phyloP scores from a whole-genome alignment of 2,888 invertebrate genomes.

The Mycalesis mineus region DNA sequence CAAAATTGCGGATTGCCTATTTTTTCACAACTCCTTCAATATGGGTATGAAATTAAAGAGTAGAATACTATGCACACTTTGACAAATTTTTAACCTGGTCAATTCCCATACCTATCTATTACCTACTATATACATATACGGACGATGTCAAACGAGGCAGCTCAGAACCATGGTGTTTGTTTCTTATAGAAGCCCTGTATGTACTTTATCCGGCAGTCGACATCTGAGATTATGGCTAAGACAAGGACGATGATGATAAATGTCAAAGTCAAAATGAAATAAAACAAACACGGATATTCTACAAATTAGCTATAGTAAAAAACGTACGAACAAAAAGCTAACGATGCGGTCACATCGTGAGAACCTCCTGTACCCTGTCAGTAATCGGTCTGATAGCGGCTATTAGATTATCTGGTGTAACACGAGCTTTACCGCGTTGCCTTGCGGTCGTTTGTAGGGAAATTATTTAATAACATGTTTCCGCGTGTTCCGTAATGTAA shows the following conservation, averaged over 20 bases:
- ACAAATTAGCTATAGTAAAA: background rate
- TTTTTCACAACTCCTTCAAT: no score
- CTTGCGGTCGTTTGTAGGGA: slow-evolving; percentile 24
- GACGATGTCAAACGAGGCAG: no score
- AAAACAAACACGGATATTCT: background rate
- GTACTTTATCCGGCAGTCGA: no score
- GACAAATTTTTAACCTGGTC: no score
- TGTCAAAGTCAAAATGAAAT: background rate
- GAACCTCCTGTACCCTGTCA: background rate
- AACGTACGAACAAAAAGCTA: slow-evolving; percentile 1
- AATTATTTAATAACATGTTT: slow-evolving; percentile 25
- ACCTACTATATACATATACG: no score
- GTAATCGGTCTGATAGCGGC: slow-evolving; percentile 1
- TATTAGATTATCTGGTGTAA: slow-evolving; percentile 22
- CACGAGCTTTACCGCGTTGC: slow-evolving; percentile 20
- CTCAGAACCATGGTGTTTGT: no score
- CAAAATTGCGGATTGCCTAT: no score
- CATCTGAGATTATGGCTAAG: no score
- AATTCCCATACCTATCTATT: no score
- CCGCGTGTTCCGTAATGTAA: slow-evolving; percentile 19
- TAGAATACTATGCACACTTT: no score
- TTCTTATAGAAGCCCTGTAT: no score
- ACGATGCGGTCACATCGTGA: slow-evolving; percentile 8
- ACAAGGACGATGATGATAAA: background rate
- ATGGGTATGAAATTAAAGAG: no score